Evolutionary conservation across 2,888 invertebrate genomes (phyloP), one percentile per base, ranked within the genome.

Genomic region (Epinotia demarniana): DNA sequence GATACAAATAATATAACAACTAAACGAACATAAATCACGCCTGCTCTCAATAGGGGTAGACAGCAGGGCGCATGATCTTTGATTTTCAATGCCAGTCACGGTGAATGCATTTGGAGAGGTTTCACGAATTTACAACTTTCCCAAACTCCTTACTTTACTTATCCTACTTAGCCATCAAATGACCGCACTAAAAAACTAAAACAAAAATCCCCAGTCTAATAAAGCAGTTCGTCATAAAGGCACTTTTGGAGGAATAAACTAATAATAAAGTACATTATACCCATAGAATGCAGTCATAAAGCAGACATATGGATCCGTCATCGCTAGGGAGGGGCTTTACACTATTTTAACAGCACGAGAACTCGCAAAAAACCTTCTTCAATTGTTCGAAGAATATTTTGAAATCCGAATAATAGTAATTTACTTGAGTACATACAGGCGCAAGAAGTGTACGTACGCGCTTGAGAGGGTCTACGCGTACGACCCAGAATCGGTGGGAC

Each of bases 241-340:
- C 66, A 55, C 66, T 75, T 66, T 67, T 66, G 61, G 33, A 11
- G 12, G 46, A 67, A 75, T 75, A 67, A 72, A 75, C 61, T 71
- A 72, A 72, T 75, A 75, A 75, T 55, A 75, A 75, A 75, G 67
- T 67, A 72, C 67, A 72, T 75, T 75, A 72, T 71, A 55, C 72
- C 76, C 55, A 62, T 18, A 68, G 49, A 73, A 72, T 73, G 78
- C 76, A 83, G 86, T 86, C 88, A 86, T 87, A 87, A 87, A 86
- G 82, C 78, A 73, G 79, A 80, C 88, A 85, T 83, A 86, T 83
- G 88, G 86, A 87, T 86, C 85, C 84, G 84, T 86, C 86, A 84
- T 46, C 46, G 46, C 43, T 58, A 69, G 69, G 69, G 69, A 58
- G 69, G 43, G 16, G 58, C 33, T 12, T 18, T 6, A 19, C 9